Base-by-base conservation (phyloP, 2,797 vertebrate species). In the Darevskia nairensis region DNA sequence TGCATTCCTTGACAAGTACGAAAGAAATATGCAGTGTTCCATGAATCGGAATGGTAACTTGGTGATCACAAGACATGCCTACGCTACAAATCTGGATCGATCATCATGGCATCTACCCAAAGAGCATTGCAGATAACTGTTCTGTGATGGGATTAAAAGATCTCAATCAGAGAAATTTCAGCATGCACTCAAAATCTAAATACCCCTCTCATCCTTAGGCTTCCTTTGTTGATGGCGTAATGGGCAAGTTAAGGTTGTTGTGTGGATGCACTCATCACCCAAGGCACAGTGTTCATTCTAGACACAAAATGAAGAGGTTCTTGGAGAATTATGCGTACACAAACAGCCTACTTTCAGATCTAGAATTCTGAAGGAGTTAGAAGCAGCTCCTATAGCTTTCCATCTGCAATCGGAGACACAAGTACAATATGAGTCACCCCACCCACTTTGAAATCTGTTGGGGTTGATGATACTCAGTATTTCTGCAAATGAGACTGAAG, bases 291-390 rank as follows among this genome's bases (percentile, higher is more conserved):
- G n/a, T 77, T 78, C 27, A 69, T 35, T 88, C 10, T 39, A 44
- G 46, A 76, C 5, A 3, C 25, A 80, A 19, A 86, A 41, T 15
- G 35, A 61, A 75, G 76, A 46, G 35, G 64, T 15, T 35, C 44
- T 27, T 32, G 32, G 25, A 77, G n/a, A 68, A 61, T 1, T 39
- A 84, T n/a, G 3, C 1, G 17, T 82, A 32, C 46, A 41, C 21
- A n/a, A 82, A 72, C 82, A 39, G 4, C 11, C 66, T 83, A 41
- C 19, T 9, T 82, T 69, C 21, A 32, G 21, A 21, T 59, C 21
- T 55, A 85, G 77, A 32, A 72, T 86, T 50, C 86, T 27, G 69
- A 90, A 61, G 41, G 0, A 44, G 27, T 27, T 77, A 91, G 27
- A 19, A 61, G 17, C 66, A 64, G 25, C 29, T 79, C 50, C 50